These are phyloP conservation scores for Ophiothrix spiculata DNA, from an alignment of 35 echinoderm and acorn worm genomes.

Conservation along the genomic window DNA sequence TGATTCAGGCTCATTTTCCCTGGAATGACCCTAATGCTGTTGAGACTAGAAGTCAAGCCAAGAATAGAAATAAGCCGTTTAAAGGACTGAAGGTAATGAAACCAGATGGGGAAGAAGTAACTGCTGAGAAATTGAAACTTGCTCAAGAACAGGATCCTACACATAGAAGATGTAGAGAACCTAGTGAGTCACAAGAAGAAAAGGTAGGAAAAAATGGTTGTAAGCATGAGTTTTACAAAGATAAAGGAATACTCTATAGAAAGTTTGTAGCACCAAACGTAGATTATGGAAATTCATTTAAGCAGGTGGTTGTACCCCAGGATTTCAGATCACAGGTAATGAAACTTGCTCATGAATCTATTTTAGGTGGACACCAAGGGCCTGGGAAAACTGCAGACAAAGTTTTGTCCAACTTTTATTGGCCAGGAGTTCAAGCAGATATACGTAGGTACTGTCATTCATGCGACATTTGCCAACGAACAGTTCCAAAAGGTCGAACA, in stretches of 20 bases:
- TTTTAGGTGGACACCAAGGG: constrained; percentile 46
- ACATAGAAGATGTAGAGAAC: background rate
- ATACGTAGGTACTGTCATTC: constrained; percentile 39
- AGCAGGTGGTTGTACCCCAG: constrained; percentile 43
- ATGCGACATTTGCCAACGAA: constrained; percentile 54
- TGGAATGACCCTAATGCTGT: background rate
- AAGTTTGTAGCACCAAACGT: constrained; percentile 33
- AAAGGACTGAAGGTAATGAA: background rate
- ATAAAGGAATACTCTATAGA: constrained; percentile 47
- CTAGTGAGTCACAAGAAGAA: background rate
- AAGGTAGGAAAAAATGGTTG: background rate
- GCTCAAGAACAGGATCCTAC: background rate
- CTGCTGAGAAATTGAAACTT: background rate
- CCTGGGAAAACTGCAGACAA: constrained; percentile 33
- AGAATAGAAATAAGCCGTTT: background rate
- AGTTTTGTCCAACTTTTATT: constrained; percentile 36
- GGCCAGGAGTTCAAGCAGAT: constrained; percentile 50
- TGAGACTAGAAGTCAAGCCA: constrained; percentile 3
- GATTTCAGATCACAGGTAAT: constrained; percentile 35
- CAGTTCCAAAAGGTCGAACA: constrained; percentile 30
- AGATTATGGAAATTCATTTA: constrained; percentile 25
- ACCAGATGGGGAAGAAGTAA: background rate
- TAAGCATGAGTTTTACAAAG: background rate
- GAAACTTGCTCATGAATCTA: constrained; percentile 48
- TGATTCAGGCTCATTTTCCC: no score